Evolutionary conservation across 2,888 invertebrate species (phyloP), one percentile per base, ranked within the genome.

Genomic region (Helleia helle): DNA sequence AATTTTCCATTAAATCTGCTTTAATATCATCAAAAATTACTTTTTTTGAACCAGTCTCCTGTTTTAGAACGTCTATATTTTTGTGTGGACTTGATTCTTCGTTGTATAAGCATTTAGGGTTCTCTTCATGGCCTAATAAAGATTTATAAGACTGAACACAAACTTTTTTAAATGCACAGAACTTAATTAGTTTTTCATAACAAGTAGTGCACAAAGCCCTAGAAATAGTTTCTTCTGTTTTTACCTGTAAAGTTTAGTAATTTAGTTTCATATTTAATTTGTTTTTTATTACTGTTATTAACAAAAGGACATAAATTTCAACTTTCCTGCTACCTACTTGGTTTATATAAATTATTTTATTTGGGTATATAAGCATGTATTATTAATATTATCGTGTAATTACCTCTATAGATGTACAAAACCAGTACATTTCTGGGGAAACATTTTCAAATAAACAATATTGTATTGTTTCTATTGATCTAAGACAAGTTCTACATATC

Each of bases 401-500:
- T 58, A 84, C 84, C 69, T 83, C 58, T 22, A 85, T 47, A 7
- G 81, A 75, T 38, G 84, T 85, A 47, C 84, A 85, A 56, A 72
- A 84, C 31, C 48, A 62, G 51, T 69, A 84, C 22, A 65, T 50
- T 45, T 76, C 71, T 1, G 71, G 54, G 14, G 74, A 65, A 46
- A 80, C 66, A 50, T 76, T 72, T 26, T 73, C 59, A 47, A 62
- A 68, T 25, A 85, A 51, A 40, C 56, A 49, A 48, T 71, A 75
- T 1, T 52, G 59, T 43, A 75, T 73, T 1, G 65, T 56, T 45
- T 72, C 66, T 43, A 68, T 62, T 0, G 60, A 52, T 41, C 49
- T 50, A n/a, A 84, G 62, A 49, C 85, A 84, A 9, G 77, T 76
- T 11, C 83, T 70, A 52, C 85, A 85, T 42, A 77, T 46, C 48